These are phyloP conservation scores for Cremastinae sp. DNA, from an alignment of 2,888 invertebrate genomes.

Conservation along the genomic window DNA sequence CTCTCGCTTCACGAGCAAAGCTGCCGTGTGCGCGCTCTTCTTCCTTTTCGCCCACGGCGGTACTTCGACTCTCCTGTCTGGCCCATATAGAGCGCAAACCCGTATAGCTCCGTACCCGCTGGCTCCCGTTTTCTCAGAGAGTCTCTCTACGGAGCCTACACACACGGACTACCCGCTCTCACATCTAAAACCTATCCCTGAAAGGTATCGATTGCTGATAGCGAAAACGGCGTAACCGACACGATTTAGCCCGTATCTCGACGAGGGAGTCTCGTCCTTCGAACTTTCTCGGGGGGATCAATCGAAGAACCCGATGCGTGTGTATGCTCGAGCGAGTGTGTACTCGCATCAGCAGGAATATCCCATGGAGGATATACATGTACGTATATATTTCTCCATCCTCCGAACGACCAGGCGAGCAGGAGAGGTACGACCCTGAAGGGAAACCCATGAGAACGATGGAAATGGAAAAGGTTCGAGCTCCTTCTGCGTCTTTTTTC, in stretches of 20 bases:
- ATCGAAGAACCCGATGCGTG: background rate
- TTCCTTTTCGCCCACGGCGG: slow-evolving; percentile 54
- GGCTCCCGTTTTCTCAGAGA: slow-evolving; percentile 41
- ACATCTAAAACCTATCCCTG: slow-evolving; percentile 38
- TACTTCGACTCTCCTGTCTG: slow-evolving; percentile 53
- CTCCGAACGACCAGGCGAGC: slow-evolving; percentile 26
- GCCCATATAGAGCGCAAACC: slow-evolving; percentile 44
- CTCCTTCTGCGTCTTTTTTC: slow-evolving; percentile 29
- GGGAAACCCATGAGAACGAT: slow-evolving; percentile 44
- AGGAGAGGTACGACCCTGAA: slow-evolving; percentile 39
- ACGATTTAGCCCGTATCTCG: background rate
- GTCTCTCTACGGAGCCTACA: background rate
- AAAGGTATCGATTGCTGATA: slow-evolving; percentile 38
- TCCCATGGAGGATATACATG: slow-evolving; percentile 48
- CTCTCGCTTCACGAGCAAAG: slow-evolving; percentile 39
- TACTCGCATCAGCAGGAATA: slow-evolving; percentile 49
- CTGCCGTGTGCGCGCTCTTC: slow-evolving; percentile 47
- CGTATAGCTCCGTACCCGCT: slow-evolving; percentile 44
- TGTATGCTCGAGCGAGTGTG: background rate
- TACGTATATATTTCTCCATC: too few species aligned
- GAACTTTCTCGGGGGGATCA: background rate
- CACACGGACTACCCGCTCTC: background rate
- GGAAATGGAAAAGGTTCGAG: slow-evolving; percentile 54
- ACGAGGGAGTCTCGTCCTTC: slow-evolving; percentile 7
- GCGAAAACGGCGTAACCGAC: slow-evolving; percentile 27